Base-by-base conservation (phyloP, 2,113 vertebrate genomes). In the Oplegnathus fasciatus region DNA sequence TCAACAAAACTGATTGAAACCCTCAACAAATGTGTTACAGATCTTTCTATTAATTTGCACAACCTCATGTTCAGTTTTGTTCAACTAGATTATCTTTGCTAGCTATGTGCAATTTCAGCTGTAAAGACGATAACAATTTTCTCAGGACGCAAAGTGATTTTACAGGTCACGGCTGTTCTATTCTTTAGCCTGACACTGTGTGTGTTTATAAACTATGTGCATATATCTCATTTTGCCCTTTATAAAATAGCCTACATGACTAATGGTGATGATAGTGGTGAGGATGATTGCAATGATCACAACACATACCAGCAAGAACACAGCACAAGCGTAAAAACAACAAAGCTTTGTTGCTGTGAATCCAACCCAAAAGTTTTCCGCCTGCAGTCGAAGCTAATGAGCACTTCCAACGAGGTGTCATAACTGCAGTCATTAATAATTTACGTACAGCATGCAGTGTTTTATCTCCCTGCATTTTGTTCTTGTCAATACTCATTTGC, bases 351-450 rank as follows among this genome's bases (percentile, higher is more conserved):
- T n/a, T 17, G 17, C 42, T 34, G 26, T 69, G 17, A 86, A 44
- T 65, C 34, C 52, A 61, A 32, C 22, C 9, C n/a, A 15, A 70
- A 80, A 3, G n/a, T 60, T 84, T 90, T 61, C 55, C 0, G 22
- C 73, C 73, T 62, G 76, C 50, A 85, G 66, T 42, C 17, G 30
- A 24, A 83, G 65, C 46, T 78, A 2, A 87, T 65, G 54, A 85
- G 60, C 26, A 34, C n/a, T 69, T 67, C 34, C 58, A 78, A 0
- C 32, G 62, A 50, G 15, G 62, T 46, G 30, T 82, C 82, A 70
- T 73, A 50, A 74, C 64, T 65, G 52, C 58, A 79, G 32, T 37
- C 40, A 62, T 87, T 68, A 74, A 67, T 81, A 72, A 82, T 86
- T 75, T 50, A 82, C 22, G 6, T 32, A 46, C 68, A 71, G 22